Percentiles rank a stretch among this genome's conserved stretches.
Evolutionary conservation across 2,797 vertebrate species (phyloP).

Genomic region (Triplophysa yarkandensis): DNA sequence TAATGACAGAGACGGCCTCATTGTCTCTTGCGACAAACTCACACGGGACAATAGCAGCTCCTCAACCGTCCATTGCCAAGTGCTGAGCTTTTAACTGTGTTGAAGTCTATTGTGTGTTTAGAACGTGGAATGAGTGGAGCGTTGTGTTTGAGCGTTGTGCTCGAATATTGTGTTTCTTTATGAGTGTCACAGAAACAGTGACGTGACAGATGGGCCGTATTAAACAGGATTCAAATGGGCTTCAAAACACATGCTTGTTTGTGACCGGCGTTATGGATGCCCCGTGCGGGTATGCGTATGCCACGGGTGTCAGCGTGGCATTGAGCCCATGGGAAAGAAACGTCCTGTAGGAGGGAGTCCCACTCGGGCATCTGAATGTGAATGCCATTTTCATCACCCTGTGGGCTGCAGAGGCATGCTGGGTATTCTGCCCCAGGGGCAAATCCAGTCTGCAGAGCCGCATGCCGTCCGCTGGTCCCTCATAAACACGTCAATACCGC

Average conservation of each 20-base stretch:
- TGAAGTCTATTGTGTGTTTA: not conserved
- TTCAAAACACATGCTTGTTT: conserved; percentile 48
- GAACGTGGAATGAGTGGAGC: not conserved
- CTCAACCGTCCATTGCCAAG: not conserved
- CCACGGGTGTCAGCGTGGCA: conserved; percentile 52
- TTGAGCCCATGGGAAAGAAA: conserved; percentile 81
- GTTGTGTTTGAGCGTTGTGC: not conserved
- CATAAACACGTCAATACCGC: conserved; percentile 44
- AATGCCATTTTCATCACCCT: conserved; percentile 83
- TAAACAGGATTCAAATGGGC: conserved; percentile 11
- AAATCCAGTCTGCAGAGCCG: conserved; percentile 43
- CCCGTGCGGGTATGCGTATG: conserved; percentile 1
- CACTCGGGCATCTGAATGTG: conserved; percentile 71
- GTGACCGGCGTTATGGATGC: not conserved
- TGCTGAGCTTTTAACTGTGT: not conserved
- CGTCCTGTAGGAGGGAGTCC: conserved; percentile 80
- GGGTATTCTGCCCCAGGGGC: conserved; percentile 75
- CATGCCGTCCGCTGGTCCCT: conserved; percentile 45
- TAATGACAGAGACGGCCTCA: conserved; percentile 68
- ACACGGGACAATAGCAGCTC: conserved; percentile 45
- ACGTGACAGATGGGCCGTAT: conserved; percentile 31
- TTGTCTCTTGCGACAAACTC: conserved; percentile 68
- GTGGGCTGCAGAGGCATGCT: conserved; percentile 85
- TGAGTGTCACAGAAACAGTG: conserved; percentile 26
- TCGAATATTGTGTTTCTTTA: not conserved